phyloP scores from a whole-genome alignment of 35 echinoderm and acorn worm genomes.

The Stichopus chloronotus region DNA sequence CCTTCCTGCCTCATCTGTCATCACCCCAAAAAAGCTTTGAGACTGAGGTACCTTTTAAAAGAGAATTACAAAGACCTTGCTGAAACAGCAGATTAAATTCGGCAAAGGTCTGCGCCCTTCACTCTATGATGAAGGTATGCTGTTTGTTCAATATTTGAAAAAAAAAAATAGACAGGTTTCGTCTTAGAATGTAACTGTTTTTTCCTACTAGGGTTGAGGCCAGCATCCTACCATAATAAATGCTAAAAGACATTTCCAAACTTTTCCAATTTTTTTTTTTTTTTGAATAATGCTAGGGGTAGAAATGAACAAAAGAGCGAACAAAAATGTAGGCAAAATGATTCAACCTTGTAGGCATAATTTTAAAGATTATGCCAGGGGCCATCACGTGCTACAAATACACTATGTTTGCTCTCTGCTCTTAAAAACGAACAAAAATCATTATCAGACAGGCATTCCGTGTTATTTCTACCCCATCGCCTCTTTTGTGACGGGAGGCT shows the following conservation, averaged over 20 bases:
- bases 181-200: not conserved
- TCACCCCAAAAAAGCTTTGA: not conserved
- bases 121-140: not conserved
- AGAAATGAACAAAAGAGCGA: no score
- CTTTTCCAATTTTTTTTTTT: not conserved
- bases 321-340: not conserved
- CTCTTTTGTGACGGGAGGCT: not conserved
- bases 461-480: not conserved
- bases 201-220: not conserved
- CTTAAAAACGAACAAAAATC: not conserved
- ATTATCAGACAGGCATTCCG: not conserved
- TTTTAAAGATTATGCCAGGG: not conserved
- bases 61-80: slow-evolving; percentile 30
- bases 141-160: not conserved
- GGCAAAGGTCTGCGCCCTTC: slow-evolving; percentile 16
- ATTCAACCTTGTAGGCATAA: not conserved
- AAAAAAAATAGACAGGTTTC: no score
- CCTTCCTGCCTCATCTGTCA: slow-evolving; percentile 29
- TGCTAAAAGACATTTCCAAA: not conserved
- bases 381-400: not conserved
- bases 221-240: not conserved
- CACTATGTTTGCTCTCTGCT: not conserved
- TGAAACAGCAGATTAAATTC: slow-evolving; percentile 20
- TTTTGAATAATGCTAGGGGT: no score
- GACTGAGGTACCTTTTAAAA: slow-evolving; percentile 11